phyloP scores from a whole-genome alignment of 2,888 invertebrate species.

The Lasioglossum villosulum region DNA sequence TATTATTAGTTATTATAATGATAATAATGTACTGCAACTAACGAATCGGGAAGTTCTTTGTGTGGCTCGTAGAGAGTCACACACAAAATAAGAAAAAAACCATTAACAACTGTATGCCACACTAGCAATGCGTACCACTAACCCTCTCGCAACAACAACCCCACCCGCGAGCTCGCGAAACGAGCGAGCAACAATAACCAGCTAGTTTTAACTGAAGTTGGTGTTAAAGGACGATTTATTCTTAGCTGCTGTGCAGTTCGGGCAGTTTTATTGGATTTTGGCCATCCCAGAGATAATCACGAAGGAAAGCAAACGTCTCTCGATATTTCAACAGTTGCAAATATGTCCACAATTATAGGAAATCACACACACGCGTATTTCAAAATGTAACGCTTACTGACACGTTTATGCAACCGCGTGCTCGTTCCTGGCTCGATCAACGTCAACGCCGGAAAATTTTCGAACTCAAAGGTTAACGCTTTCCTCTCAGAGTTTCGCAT shows the following conservation, averaged over 20 bases:
- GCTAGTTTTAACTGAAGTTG: background rate
- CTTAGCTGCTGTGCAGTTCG: background rate
- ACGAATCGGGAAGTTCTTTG: no score
- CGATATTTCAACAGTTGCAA: background rate
- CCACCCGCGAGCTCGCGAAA: no score
- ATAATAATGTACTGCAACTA: no score
- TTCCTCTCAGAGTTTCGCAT: background rate
- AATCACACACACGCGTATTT: background rate
- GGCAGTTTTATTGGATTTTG: background rate
- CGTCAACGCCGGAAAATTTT: background rate
- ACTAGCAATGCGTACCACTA: no score
- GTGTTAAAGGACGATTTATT: background rate
- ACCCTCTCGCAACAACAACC: no score
- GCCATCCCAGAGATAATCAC: background rate
- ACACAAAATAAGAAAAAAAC: no score
- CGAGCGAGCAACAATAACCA: no score
- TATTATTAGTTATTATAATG: no score
- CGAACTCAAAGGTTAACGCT: background rate
- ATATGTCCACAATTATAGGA: background rate
- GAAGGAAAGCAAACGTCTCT: background rate
- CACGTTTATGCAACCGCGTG: background rate
- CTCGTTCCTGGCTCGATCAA: background rate
- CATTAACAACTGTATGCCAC: no score
- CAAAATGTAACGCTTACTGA: background rate
- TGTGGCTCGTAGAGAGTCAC: no score